Percentiles rank a stretch among this genome's conserved stretches.
phyloP scores from a whole-genome alignment of 2,113 vertebrate species.

The Prochilodus magdalenae region DNA sequence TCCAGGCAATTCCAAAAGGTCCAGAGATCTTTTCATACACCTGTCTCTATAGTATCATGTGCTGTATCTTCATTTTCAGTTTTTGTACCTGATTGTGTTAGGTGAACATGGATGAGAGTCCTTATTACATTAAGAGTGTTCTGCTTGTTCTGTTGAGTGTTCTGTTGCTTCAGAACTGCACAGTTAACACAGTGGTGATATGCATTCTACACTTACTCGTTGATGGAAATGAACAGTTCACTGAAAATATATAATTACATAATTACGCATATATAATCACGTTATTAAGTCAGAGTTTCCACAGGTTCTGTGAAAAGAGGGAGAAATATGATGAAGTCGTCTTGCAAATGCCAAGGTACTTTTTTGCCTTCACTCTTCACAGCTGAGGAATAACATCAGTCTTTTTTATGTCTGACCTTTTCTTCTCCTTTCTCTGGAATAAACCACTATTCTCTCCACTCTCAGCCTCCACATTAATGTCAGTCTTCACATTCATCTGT shows the following conservation, averaged over 20 bases:
- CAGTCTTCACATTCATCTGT: conserved; percentile 10
- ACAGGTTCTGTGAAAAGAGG: not conserved
- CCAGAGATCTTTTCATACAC: too few relatives aligned
- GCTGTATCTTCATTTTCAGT: too few relatives aligned
- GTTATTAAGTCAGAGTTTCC: not conserved
- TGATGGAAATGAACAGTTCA: not conserved
- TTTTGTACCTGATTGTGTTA: too few relatives aligned
- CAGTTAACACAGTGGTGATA: not conserved
- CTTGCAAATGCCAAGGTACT: conserved; percentile 30
- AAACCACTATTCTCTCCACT: not conserved
- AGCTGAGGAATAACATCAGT: conserved; percentile 27
- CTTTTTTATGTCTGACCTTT: conserved; percentile 49
- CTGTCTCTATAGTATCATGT: too few relatives aligned
- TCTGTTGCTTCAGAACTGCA: too few relatives aligned
- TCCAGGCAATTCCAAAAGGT: too few relatives aligned
- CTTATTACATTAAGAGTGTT: too few relatives aligned
- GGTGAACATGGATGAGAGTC: too few relatives aligned
- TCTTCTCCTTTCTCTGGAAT: conserved; percentile 30
- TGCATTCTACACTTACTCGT: not conserved
- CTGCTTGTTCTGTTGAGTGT: too few relatives aligned
- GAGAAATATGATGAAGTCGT: not conserved
- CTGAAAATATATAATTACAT: not conserved
- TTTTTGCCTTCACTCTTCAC: not conserved
- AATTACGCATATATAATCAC: not conserved
- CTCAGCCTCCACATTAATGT: not conserved